Base-by-base conservation (phyloP, 2,888 invertebrate species). In the Acanthococcus lagerstroemiae region DNA sequence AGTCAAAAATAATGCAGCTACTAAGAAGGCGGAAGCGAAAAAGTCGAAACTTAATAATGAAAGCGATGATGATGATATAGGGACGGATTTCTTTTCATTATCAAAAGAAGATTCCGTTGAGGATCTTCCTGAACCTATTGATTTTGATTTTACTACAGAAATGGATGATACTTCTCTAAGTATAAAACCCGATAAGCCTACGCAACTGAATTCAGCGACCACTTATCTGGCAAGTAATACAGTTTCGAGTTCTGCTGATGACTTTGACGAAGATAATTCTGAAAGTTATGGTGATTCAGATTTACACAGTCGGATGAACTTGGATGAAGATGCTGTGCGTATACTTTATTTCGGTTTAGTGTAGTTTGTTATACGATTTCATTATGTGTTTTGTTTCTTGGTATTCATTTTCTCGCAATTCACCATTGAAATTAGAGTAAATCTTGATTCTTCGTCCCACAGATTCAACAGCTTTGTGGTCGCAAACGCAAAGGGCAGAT, bases 391-490 rank as follows among this genome's bases (percentile, higher is more conserved):
- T 4, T 37, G 12, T 9, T 37, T 37, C 7, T 9, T 12, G 7
- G 37, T 12, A 9, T 7, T 9, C 37, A 12, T 37, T 37, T 37
- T 37, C 12, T 12, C 7, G 37, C 37, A 37, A 9, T 12, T 37
- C 7, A 37, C 37, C 12, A 37, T 37, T 37, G 7, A 12, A 37
- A 9, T 37, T 12, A 37, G 37, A 37, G 12, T 9, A 37, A 37
- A 48, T 3, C n/a, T 19, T 17, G 17, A 48, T 48, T 48, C 4
- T 25, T 54, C 12, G 5, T 24, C 17, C 17, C 60, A n/a, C 15
- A 83, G 80, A 81, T 88, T 70, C 79, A 84, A 70, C 83, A 85
- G 68, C 76, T 90, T 15, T 83, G 86, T 70, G 90, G 90, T 0
- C 76, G 82, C 21, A 80, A 81, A 37, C 83, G 86, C 71, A 80